phyloP scores from a whole-genome alignment of 1,140 invertebrate species.

The Chionoecetes opilio region DNA sequence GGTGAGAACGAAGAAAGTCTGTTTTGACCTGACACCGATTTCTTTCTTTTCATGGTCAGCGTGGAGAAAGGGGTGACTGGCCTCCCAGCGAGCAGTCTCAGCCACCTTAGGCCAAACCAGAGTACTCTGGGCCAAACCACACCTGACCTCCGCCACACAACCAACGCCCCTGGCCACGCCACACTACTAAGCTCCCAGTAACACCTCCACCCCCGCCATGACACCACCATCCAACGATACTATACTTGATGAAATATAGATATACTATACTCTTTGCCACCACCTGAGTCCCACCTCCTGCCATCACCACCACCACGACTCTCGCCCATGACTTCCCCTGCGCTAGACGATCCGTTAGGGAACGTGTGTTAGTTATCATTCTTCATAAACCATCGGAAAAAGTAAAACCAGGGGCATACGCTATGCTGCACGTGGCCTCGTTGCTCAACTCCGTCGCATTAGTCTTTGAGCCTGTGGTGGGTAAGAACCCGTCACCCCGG shows the following conservation, averaged over 20 bases:
- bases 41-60: neutral
- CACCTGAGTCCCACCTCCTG: neutral
- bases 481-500: too few relatives aligned
- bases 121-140: conserved; percentile 4
- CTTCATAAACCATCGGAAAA: too few relatives aligned
- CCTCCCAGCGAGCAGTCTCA: neutral
- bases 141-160: neutral
- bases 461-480: too few relatives aligned
- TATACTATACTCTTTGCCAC: too few relatives aligned
- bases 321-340: neutral
- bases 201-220: neutral
- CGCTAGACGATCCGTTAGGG: too few relatives aligned
- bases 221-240: neutral
- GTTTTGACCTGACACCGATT: neutral
- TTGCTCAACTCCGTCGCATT: too few relatives aligned
- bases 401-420: too few relatives aligned
- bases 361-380: too few relatives aligned
- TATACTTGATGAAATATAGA: too few relatives aligned
- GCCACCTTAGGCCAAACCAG: neutral
- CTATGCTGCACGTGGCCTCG: too few relatives aligned
- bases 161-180: neutral
- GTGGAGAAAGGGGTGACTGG: neutral
- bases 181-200: neutral
- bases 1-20: neutral
- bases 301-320: neutral